phyloP scores from a whole-genome alignment of 1,140 invertebrate species.

The Leptoteleia sp. region DNA sequence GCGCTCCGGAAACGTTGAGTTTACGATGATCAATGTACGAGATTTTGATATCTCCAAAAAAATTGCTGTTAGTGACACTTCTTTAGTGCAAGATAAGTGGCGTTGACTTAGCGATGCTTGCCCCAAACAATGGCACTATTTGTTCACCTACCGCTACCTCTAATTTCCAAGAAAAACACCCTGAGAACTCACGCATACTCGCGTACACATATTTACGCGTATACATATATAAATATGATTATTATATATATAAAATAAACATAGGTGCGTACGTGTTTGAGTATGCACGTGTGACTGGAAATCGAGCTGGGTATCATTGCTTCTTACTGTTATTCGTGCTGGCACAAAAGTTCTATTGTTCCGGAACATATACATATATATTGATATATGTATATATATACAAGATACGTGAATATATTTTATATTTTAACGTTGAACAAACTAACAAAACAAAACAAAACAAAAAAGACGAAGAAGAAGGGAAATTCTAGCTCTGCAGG shows the following conservation, averaged over 20 bases:
- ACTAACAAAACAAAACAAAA: no score
- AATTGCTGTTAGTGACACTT: no score
- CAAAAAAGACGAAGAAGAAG: background rate
- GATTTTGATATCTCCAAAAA: no score
- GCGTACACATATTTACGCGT: slow-evolving; percentile 57
- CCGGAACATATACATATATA: slow-evolving; percentile 42
- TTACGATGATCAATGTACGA: background rate
- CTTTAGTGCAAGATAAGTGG: slow-evolving; percentile 17
- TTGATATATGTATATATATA: no score
- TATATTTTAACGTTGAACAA: no score
- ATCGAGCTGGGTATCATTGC: slow-evolving; percentile 57
- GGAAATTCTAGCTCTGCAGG: slow-evolving; percentile 40
- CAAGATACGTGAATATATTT: no score
- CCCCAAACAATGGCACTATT: slow-evolving; percentile 7
- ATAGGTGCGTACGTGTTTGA: slow-evolving; percentile 57
- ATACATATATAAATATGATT: slow-evolving; percentile 65
- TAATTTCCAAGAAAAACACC: slow-evolving; percentile 17
- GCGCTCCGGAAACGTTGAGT: slow-evolving; percentile 10
- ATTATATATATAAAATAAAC: slow-evolving; percentile 29
- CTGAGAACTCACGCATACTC: slow-evolving; percentile 48
- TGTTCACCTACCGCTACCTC: slow-evolving; percentile 13
- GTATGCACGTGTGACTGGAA: slow-evolving; percentile 60
- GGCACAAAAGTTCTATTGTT: slow-evolving; percentile 65
- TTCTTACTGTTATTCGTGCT: slow-evolving; percentile 64
- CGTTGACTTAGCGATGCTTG: slow-evolving; percentile 10